phyloP scores from a whole-genome alignment of 2,797 vertebrate genomes.

The Amniataba percoides region DNA sequence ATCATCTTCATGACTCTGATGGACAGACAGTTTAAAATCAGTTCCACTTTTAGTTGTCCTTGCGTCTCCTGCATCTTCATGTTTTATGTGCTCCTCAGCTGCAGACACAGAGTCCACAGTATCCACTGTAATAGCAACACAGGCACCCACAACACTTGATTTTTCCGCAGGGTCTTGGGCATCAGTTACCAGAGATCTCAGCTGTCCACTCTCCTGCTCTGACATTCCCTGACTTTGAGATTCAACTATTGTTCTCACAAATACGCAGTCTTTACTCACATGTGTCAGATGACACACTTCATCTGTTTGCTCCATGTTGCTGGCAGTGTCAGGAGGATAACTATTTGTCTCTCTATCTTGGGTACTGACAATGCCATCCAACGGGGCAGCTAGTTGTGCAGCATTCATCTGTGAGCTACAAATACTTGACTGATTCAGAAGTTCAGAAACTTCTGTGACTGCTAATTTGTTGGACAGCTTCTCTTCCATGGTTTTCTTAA shows the following conservation, averaged over 20 bases:
- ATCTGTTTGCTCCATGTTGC: conserved; percentile 4
- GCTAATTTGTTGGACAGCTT: conserved; percentile 1
- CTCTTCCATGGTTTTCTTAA: conserved; percentile 19
- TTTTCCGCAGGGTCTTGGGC: background rate
- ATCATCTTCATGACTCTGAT: background rate
- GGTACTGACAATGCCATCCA: background rate
- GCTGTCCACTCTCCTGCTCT: conserved; percentile 9
- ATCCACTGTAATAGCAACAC: background rate
- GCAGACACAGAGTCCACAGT: background rate
- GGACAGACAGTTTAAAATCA: background rate
- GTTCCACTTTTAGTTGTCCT: conserved; percentile 1
- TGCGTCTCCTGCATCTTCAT: background rate
- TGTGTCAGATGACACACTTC: conserved; percentile 8
- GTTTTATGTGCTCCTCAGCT: conserved; percentile 5
- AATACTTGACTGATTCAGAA: conserved; percentile 2
- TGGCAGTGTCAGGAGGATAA: background rate
- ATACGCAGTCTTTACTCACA: background rate
- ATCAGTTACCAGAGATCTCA: background rate
- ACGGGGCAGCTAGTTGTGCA: background rate
- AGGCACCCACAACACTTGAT: background rate
- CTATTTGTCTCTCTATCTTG: conserved; percentile 6
- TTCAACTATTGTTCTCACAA: background rate
- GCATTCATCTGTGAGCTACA: conserved; percentile 10
- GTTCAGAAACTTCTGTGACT: background rate
- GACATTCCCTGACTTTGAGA: conserved; percentile 14